Conservation (phyloP, 2,797 vertebrate genomes). For the Arctocebus calabarensis region DNA sequence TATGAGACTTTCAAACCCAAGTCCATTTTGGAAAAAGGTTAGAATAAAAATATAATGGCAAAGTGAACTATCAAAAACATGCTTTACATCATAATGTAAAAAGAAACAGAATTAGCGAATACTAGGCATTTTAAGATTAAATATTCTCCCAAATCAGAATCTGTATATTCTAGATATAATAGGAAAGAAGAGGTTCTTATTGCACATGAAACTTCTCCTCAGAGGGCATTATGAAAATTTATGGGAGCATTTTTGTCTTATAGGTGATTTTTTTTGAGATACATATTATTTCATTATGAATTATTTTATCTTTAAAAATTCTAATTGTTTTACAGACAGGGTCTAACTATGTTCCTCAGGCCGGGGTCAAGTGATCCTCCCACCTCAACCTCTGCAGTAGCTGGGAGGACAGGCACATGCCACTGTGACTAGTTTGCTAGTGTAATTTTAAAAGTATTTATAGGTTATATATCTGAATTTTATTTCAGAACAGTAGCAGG, state of each 20-base stretch:
- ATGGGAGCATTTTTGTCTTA: conserved; percentile 35
- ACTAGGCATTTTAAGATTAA: conserved; percentile 19
- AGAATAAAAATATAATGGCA: conserved; percentile 60
- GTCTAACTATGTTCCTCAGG: background rate
- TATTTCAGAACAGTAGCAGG: background rate
- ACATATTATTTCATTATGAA: conserved; percentile 47
- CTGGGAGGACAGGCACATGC: background rate
- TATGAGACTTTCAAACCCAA: conserved; percentile 50
- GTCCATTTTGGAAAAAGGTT: conserved; percentile 62
- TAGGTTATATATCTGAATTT: conserved; percentile 46
- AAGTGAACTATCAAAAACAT: conserved; percentile 47
- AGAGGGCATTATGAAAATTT: conserved; percentile 29
- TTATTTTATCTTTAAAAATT: background rate
- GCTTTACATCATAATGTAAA: conserved; percentile 29
- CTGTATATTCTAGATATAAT: background rate
- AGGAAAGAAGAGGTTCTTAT: background rate
- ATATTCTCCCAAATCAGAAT: background rate
- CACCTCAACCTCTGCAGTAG: background rate
- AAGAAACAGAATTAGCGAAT: conserved; percentile 49
- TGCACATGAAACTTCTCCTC: background rate
- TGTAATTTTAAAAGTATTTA: background rate
- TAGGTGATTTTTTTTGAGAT: background rate
- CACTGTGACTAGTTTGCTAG: background rate
- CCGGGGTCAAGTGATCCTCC: background rate
- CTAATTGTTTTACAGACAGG: background rate